These are phyloP conservation scores for Sterrhoptilus dennistouni DNA, from an alignment of 2,113 vertebrate genomes.

Conservation along the genomic window DNA sequence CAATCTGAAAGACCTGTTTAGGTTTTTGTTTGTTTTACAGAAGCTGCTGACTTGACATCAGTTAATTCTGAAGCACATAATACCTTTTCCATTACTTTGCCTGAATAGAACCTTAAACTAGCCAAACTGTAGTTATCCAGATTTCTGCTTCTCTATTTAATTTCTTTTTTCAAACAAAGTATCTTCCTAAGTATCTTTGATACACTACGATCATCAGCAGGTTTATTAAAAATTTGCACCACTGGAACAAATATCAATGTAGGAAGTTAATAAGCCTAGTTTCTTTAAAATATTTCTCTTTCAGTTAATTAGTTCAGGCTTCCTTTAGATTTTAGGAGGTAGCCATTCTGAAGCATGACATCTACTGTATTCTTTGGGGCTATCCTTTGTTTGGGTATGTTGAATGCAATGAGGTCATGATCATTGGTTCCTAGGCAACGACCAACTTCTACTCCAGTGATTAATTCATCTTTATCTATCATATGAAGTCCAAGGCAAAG, in stretches of 20 bases:
- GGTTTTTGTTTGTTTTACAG: not conserved
- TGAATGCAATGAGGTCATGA: constrained; percentile 58
- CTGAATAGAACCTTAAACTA: not conserved
- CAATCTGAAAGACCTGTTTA: not conserved
- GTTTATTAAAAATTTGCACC: not conserved
- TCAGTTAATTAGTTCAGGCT: not conserved
- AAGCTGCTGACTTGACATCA: not conserved
- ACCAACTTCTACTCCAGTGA: constrained; percentile 52
- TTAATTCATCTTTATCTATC: constrained; percentile 56
- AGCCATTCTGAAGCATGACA: not conserved
- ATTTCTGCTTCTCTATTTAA: not conserved
- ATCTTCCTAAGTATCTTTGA: not conserved
- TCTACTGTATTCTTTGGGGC: not conserved
- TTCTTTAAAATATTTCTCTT: not conserved
- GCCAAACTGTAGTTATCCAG: not conserved
- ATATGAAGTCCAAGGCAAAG: constrained; percentile 4
- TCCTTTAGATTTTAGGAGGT: not conserved
- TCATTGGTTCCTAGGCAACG: constrained; percentile 60
- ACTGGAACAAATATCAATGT: not conserved
- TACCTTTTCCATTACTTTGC: not conserved
- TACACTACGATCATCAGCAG: not conserved
- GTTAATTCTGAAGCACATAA: not conserved
- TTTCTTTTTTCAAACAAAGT: not conserved
- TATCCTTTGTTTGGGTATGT: constrained; percentile 12
- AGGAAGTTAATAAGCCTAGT: not conserved